A percentile compares a stretch with the other conserved stretches of the same genome.
Evolutionary conservation across 2,797 vertebrate species (phyloP).

Genomic region (Sebastes nivosus): DNA sequence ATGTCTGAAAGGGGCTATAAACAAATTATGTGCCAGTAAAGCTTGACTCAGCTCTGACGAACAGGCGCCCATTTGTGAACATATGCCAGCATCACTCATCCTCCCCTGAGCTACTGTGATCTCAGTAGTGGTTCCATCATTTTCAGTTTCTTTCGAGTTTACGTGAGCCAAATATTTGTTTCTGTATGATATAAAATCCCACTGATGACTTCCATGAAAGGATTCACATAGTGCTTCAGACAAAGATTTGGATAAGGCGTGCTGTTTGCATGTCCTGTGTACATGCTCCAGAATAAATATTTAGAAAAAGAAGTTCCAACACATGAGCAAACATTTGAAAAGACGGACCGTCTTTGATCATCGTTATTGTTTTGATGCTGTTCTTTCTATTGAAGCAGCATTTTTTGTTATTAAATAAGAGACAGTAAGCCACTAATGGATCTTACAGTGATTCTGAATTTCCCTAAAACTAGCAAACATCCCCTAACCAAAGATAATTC

Average conservation of each 20-base stretch:
- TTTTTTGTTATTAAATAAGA: neutral
- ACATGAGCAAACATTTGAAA: neutral
- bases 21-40: constrained; percentile 31
- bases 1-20: constrained; percentile 25
- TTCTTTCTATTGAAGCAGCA: neutral
- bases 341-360: neutral
- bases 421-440: neutral
- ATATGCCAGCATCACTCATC: constrained; percentile 14
- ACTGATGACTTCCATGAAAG: neutral
- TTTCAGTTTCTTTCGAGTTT: neutral
- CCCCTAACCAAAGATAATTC: neutral
- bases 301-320: neutral
- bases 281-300: neutral
- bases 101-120: neutral
- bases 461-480: constrained; percentile 16
- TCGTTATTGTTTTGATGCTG: neutral
- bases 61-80: constrained; percentile 11
- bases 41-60: constrained; percentile 28
- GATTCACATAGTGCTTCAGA: neutral
- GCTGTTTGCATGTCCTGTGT: neutral
- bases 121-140: constrained; percentile 11
- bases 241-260: neutral
- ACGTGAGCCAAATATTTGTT: neutral
- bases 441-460: constrained; percentile 18
- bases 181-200: neutral